A percentile compares a stretch with the other conserved stretches of the same genome.
Conservation (phyloP, 2,113 vertebrate species). For the Microtus pennsylvanicus region DNA sequence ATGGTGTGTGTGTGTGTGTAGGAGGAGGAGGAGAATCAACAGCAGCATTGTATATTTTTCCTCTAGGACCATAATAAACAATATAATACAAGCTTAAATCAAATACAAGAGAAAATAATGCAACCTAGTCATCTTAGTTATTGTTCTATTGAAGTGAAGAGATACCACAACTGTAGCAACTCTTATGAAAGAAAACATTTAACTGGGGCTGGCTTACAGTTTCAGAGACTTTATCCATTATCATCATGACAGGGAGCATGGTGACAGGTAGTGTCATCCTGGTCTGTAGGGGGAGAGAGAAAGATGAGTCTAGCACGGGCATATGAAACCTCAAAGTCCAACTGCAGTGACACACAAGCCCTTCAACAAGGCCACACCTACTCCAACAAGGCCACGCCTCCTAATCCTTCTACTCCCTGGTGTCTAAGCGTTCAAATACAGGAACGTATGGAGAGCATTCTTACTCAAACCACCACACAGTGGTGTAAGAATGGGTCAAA, state of each 20-base stretch:
- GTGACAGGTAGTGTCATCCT: neutral
- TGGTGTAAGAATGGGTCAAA: neutral
- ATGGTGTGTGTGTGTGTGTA: no score
- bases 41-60: no score
- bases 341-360: no score
- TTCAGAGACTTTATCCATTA: neutral
- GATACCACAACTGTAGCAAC: no score
- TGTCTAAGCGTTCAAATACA: neutral
- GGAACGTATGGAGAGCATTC: neutral
- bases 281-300: neutral
- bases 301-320: neutral
- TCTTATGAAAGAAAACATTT: neutral
- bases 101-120: no score
- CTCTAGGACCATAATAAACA: no score
- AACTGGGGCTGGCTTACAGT: neutral
- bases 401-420: neutral
- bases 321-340: neutral
- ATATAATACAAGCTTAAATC: no score
- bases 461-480: neutral
- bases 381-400: no score
- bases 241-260: neutral
- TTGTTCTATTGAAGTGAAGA: no score
- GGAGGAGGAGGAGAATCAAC: no score
- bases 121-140: no score
- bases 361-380: neutral